Evolutionary conservation across 2,888 invertebrate species (phyloP).

Genomic region (Anthoptus insignis): DNA sequence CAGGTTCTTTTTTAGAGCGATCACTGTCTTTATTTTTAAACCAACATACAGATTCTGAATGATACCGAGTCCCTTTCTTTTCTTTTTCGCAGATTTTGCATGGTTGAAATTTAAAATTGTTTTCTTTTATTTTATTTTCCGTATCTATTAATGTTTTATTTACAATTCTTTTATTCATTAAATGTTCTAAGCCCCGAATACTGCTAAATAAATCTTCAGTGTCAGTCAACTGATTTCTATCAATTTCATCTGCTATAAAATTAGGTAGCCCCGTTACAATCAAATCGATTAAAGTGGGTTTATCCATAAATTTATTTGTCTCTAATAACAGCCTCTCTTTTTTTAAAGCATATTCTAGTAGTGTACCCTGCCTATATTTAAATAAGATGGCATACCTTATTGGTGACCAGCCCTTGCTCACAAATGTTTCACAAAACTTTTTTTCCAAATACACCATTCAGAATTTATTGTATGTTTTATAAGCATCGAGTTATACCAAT

Average conservation of each 20-base stretch:
- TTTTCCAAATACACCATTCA: conserved; percentile 39
- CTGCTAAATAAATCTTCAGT: conserved; percentile 44
- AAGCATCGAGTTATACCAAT: conserved; percentile 35
- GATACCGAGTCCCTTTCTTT: conserved; percentile 11
- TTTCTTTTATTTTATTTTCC: background rate
- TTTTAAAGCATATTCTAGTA: conserved; percentile 44
- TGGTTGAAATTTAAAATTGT: background rate
- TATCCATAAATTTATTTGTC: conserved; percentile 38
- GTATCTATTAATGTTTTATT: conserved; percentile 5
- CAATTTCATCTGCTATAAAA: conserved; percentile 35
- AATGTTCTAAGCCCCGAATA: conserved; percentile 40
- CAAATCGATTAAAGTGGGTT: conserved; percentile 35
- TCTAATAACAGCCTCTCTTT: conserved; percentile 44
- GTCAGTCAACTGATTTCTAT: conserved; percentile 21
- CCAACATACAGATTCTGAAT: conserved; percentile 11
- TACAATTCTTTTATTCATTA: conserved; percentile 28
- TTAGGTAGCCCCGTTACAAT: conserved; percentile 40
- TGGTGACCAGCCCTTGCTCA: conserved; percentile 51
- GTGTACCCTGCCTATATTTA: conserved; percentile 39
- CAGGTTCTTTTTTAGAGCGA: background rate
- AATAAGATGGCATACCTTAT: conserved; percentile 37
- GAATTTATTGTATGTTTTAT: conserved; percentile 41
- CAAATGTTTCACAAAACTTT: conserved; percentile 48
- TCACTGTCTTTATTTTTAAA: conserved; percentile 3
- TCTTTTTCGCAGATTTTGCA: conserved; percentile 11